These are phyloP conservation scores for Hypsopygia costalis DNA, from an alignment of 2,888 invertebrate genomes.

Conservation along the genomic window DNA sequence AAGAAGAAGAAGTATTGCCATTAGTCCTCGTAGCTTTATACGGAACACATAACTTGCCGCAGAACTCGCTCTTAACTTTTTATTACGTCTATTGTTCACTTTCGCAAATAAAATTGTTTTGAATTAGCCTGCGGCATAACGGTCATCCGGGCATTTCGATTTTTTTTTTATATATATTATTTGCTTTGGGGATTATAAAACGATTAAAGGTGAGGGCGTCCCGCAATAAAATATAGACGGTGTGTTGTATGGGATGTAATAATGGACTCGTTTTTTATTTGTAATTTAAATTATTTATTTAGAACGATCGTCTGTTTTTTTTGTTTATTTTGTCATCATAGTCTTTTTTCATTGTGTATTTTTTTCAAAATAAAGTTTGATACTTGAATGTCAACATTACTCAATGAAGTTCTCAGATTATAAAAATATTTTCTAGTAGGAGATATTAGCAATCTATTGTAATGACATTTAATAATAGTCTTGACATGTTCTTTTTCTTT, in stretches of 20 bases:
- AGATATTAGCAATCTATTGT: too few relatives aligned
- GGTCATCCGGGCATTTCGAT: conserved; percentile 26
- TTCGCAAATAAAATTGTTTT: conserved; percentile 37
- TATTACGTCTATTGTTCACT: conserved; percentile 14
- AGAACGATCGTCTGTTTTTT: too few relatives aligned
- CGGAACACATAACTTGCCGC: not conserved
- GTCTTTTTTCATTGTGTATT: too few relatives aligned
- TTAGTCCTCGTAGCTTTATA: not conserved
- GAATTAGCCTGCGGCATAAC: conserved; percentile 34
- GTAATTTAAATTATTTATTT: too few relatives aligned
- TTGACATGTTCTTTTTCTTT: too few relatives aligned
- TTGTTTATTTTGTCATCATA: too few relatives aligned
- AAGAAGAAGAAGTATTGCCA: too few relatives aligned
- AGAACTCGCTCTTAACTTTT: not conserved
- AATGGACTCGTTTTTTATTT: not conserved
- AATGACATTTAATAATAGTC: too few relatives aligned
- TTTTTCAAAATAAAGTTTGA: too few relatives aligned
- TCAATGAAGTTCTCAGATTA: too few relatives aligned
- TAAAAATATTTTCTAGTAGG: too few relatives aligned
- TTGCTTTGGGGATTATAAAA: conserved; percentile 19
- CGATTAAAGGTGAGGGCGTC: conserved; percentile 21
- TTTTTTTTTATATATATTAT: conserved; percentile 25
- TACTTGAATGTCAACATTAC: too few relatives aligned
- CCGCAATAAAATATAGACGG: conserved; percentile 15
- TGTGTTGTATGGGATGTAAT: not conserved